Conservation (phyloP, 2,888 invertebrate genomes). For the Hipparchia sbordonii region DNA sequence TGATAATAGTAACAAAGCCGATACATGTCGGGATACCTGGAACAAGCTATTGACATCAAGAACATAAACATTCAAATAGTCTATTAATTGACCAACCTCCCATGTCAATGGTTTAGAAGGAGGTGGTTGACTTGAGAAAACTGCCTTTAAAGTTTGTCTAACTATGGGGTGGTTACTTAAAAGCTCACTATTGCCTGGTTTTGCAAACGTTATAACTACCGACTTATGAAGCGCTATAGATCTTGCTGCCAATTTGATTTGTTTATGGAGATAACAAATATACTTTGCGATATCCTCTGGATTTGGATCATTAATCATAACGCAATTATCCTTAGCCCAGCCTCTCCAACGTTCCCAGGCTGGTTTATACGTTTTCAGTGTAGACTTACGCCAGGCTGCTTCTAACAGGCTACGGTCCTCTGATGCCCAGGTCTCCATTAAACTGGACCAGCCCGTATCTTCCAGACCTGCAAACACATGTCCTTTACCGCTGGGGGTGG, state of each 20-base stretch:
- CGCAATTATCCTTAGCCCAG: slow-evolving; percentile 1
- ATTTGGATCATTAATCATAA: neutral
- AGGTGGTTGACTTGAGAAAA: neutral
- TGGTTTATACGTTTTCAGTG: slow-evolving; percentile 10
- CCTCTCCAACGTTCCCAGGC: neutral
- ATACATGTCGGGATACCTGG: neutral
- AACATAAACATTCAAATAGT: neutral
- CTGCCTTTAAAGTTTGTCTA: slow-evolving; percentile 2
- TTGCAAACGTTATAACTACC: slow-evolving; percentile 1
- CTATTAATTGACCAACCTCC: slow-evolving; percentile 1
- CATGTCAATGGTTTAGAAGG: neutral
- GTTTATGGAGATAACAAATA: neutral
- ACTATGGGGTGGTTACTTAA: neutral
- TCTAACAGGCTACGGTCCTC: neutral
- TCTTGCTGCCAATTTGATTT: neutral
- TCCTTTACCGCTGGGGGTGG: neutral
- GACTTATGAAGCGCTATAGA: slow-evolving; percentile 6
- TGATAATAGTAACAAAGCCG: neutral
- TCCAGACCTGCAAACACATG: neutral
- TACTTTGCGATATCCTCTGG: neutral
- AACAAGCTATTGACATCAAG: neutral
- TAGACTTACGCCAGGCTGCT: neutral
- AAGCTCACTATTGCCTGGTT: neutral
- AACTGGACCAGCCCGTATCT: slow-evolving; percentile 1
- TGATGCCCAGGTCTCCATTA: neutral